These are phyloP conservation scores for Polylopha cassiicola DNA, from an alignment of 2,888 invertebrate species.

Conservation along the genomic window DNA sequence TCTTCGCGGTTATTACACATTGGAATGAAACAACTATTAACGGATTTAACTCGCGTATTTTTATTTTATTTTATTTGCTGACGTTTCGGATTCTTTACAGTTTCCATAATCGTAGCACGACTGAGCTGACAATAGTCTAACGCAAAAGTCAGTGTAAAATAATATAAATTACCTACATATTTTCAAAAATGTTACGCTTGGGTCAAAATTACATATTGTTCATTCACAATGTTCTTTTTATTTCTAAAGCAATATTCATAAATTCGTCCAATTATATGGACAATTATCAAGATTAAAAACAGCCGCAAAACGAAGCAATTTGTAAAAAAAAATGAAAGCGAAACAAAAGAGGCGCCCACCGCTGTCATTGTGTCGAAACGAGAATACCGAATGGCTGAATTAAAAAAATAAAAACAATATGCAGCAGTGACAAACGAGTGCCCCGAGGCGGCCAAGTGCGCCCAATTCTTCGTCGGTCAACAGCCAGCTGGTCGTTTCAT, in stretches of 20 bases:
- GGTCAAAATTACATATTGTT: no score
- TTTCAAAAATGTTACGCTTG: no score
- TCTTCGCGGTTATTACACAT: no score
- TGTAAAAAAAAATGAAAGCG: slow-evolving; percentile 50
- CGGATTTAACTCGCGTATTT: no score
- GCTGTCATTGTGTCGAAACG: slow-evolving; percentile 31
- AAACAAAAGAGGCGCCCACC: slow-evolving; percentile 38
- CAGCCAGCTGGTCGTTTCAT: slow-evolving; percentile 14
- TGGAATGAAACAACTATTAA: no score
- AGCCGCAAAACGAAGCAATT: slow-evolving; percentile 47
- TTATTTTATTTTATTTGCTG: no score
- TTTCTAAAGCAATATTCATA: slow-evolving; percentile 54
- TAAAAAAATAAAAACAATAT: slow-evolving; percentile 55
- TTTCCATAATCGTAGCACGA: no score
- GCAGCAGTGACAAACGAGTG: slow-evolving; percentile 48
- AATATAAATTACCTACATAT: no score
- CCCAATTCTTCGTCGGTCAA: slow-evolving; percentile 16
- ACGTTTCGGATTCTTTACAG: no score
- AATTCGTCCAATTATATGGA: slow-evolving; percentile 68
- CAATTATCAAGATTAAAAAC: slow-evolving; percentile 64
- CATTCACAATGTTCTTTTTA: no score
- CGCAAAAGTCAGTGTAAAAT: no score
- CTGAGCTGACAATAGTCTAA: no score
- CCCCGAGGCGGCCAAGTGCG: slow-evolving; percentile 21
- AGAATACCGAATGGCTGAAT: slow-evolving; percentile 36